phyloP scores from a whole-genome alignment of 2,888 invertebrate genomes.

The Entomobrya proxima region DNA sequence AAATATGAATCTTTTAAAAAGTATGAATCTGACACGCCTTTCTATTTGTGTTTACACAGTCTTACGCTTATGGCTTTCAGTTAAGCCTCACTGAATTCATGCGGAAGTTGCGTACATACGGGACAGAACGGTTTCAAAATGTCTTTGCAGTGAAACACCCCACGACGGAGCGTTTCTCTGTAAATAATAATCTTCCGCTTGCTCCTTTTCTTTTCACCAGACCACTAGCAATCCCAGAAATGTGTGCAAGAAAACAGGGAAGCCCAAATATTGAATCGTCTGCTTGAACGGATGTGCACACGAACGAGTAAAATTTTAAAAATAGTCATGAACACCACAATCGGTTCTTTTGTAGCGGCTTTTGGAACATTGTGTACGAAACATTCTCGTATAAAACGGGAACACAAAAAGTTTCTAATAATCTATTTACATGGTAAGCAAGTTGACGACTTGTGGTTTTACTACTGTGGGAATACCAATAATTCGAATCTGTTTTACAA shows the following conservation, averaged over 20 bases:
- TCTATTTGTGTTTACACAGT: too few relatives aligned
- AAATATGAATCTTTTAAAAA: too few relatives aligned
- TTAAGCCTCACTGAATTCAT: too few relatives aligned
- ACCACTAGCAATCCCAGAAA: constrained; percentile 39
- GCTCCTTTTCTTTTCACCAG: constrained; percentile 14
- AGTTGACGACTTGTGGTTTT: background rate
- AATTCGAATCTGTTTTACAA: background rate
- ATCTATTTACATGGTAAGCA: background rate
- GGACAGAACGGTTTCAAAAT: background rate
- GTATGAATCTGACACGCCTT: too few relatives aligned
- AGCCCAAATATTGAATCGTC: constrained; percentile 31
- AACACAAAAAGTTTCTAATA: background rate
- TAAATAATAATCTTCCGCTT: background rate
- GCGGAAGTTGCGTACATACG: too few relatives aligned
- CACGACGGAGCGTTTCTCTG: background rate
- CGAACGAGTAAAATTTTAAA: constrained; percentile 68
- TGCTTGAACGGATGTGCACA: constrained; percentile 12
- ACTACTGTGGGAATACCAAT: background rate
- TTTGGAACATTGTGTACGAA: background rate
- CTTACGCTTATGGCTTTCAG: too few relatives aligned
- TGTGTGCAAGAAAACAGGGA: background rate
- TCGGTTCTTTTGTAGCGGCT: constrained; percentile 70
- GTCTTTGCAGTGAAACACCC: background rate
- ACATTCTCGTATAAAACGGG: background rate
- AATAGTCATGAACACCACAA: constrained; percentile 71